Evolutionary conservation across 2,113 vertebrate genomes (phyloP).

Genomic region (Merops nubicus): DNA sequence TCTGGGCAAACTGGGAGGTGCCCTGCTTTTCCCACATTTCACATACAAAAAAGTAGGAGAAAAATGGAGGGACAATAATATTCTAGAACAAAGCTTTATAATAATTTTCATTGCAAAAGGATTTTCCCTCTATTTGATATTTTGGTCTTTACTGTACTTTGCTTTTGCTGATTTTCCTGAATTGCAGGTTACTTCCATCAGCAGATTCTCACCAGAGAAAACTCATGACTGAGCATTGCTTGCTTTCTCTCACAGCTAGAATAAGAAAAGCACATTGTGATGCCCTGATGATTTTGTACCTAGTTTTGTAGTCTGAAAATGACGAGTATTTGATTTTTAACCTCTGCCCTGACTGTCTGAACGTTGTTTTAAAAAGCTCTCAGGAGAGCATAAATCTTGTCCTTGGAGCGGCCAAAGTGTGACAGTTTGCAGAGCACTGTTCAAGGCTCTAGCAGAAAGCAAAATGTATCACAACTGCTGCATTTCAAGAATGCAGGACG

Average conservation of each 20-base stretch:
- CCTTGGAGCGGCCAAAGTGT: neutral
- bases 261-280: neutral
- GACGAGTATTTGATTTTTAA: neutral
- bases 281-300: neutral
- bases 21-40: neutral
- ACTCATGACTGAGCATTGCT: neutral
- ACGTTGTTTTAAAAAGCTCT: neutral
- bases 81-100: neutral
- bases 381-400: neutral
- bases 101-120: neutral
- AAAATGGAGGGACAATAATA: neutral
- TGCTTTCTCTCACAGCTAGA: neutral
- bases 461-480: neutral
- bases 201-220: conserved; percentile 30
- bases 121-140: neutral
- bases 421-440: neutral
- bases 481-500: neutral
- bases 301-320: neutral
- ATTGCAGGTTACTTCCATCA: conserved; percentile 1
- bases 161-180: conserved; percentile 7
- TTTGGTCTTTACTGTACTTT: neutral
- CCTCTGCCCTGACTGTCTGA: neutral
- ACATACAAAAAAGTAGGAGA: neutral
- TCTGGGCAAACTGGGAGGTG: neutral
- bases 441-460: neutral